These are phyloP conservation scores for Heliocidaris tuberculata DNA, from an alignment of 35 echinoderm and acorn worm genomes.

Conservation along the genomic window DNA sequence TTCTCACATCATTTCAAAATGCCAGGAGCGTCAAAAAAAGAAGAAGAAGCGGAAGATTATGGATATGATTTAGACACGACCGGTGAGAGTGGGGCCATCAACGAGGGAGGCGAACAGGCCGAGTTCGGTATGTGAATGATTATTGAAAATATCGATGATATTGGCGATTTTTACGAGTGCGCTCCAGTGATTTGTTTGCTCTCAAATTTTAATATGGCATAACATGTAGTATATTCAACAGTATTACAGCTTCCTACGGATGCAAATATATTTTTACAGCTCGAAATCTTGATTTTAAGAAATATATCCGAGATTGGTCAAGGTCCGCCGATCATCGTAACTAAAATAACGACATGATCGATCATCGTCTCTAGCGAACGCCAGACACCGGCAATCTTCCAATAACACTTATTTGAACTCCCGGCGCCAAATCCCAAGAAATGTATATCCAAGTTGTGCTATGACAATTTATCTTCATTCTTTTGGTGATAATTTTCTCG, in stretches of 20 bases:
- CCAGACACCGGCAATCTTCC: constrained; percentile 47
- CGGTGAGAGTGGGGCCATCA: constrained; percentile 51
- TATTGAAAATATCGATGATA: constrained; percentile 56
- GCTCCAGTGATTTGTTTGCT: constrained; percentile 1
- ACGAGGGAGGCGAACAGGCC: constrained; percentile 47
- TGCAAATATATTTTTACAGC: not conserved
- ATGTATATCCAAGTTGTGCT: constrained; percentile 13
- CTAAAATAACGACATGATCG: constrained; percentile 66
- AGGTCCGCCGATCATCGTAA: constrained; percentile 73
- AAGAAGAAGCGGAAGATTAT: constrained; percentile 46
- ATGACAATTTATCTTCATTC: constrained; percentile 27
- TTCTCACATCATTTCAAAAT: constrained; percentile 6
- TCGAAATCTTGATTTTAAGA: constrained; percentile 22
- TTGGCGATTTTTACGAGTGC: constrained; percentile 42
- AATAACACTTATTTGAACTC: constrained; percentile 32
- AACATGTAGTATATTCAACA: not conserved
- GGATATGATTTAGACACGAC: constrained; percentile 53
- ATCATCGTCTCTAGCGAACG: constrained; percentile 56
- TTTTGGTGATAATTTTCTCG: not conserved
- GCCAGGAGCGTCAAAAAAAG: constrained; percentile 42
- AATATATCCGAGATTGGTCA: constrained; percentile 58
- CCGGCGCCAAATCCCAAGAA: constrained; percentile 57
- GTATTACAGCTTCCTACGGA: not conserved
- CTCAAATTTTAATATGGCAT: not conserved
- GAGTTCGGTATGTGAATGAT: constrained; percentile 48